Conservation (phyloP, 2,797 vertebrate genomes). For the Sebastes taczanowskii region DNA sequence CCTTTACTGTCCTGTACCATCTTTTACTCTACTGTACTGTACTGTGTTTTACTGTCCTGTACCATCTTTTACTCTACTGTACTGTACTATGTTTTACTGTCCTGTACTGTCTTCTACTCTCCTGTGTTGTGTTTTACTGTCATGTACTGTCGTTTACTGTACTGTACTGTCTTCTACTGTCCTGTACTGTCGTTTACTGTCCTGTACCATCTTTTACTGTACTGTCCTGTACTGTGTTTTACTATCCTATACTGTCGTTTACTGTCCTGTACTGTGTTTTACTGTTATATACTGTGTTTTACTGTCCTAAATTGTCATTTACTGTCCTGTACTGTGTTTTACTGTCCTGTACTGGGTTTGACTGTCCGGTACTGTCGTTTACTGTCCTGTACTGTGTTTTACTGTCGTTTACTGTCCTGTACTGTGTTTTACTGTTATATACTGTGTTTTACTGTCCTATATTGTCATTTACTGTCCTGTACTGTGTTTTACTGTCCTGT, state of each 20-base stretch:
- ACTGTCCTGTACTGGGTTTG: rapidly evolving
- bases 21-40: too few species aligned
- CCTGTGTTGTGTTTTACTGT: neutral
- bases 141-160: neutral
- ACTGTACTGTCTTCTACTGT: neutral
- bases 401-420: neutral
- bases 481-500: neutral
- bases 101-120: too few species aligned
- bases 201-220: rapidly evolving
- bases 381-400: too few species aligned
- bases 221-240: neutral
- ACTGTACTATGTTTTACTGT: neutral
- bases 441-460: neutral
- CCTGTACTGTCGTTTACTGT: neutral
- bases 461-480: neutral
- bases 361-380: rapidly evolving
- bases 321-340: neutral
- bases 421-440: too few species aligned
- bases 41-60: neutral
- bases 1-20: neutral
- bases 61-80: too few species aligned
- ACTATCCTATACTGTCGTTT: too few species aligned
- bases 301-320: rapidly evolving
- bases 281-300: too few species aligned
- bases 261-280: too few species aligned